A percentile compares a stretch with the other conserved stretches of the same genome.
Evolutionary conservation across 1,140 invertebrate species (phyloP).

Genomic region (Gonioctena quinquepunctata): DNA sequence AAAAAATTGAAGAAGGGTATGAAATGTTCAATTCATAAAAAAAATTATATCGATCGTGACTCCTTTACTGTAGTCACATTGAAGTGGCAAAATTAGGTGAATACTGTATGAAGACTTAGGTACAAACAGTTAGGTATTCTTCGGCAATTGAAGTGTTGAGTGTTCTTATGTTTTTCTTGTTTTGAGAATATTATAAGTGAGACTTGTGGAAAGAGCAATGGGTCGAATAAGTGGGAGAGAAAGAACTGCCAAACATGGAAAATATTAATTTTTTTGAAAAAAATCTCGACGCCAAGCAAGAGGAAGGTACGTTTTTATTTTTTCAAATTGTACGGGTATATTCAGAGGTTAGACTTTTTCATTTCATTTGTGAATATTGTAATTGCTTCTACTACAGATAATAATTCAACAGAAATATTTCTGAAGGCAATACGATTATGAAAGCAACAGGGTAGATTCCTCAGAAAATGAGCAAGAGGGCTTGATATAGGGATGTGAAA

Average conservation of each 20-base stretch:
- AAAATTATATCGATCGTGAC: too few relatives aligned
- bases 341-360: not conserved
- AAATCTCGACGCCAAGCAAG: not conserved
- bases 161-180: too few relatives aligned
- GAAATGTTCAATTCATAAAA: too few relatives aligned
- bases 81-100: not conserved
- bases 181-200: not conserved
- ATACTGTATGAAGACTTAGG: not conserved
- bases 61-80: not conserved
- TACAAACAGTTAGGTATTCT: not conserved
- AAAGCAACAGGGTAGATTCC: too few relatives aligned
- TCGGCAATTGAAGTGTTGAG: not conserved
- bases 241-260: not conserved
- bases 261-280: not conserved
- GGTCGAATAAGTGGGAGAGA: not conserved
- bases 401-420: not conserved
- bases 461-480: not conserved
- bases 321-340: not conserved
- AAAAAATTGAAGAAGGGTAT: too few relatives aligned
- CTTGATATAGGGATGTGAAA: not conserved
- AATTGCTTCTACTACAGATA: too few relatives aligned
- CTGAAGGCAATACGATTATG: too few relatives aligned
- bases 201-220: not conserved
- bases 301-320: too few relatives aligned
- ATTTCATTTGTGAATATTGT: too few relatives aligned